phyloP scores from a whole-genome alignment of 2,888 invertebrate species.

The Homarus gammarus region DNA sequence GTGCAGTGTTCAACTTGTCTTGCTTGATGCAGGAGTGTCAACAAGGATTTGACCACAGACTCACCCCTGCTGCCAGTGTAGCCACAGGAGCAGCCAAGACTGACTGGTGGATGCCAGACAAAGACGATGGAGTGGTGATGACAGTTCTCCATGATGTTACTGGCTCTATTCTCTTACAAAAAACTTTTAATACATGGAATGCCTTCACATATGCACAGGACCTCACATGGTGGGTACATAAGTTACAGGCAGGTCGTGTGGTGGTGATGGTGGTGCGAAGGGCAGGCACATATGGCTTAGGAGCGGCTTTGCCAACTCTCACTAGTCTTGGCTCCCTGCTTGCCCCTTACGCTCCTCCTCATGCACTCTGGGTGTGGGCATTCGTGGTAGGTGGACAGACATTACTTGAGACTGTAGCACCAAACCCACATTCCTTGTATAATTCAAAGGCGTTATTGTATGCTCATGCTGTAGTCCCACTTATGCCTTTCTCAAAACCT shows the following conservation, averaged over 20 bases:
- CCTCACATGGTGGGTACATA: conserved; percentile 67
- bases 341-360: conserved; percentile 41
- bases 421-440: background rate
- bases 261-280: conserved; percentile 49
- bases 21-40: background rate
- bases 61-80: background rate
- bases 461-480: conserved; percentile 11
- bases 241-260: conserved; percentile 58
- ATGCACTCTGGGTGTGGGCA: conserved; percentile 66
- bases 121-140: conserved; percentile 61
- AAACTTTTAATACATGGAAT: conserved; percentile 66
- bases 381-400: conserved; percentile 63
- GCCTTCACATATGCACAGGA: conserved; percentile 50
- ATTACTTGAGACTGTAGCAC: conserved; percentile 50
- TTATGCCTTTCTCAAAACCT: background rate
- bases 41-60: background rate
- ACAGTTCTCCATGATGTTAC: conserved; percentile 53
- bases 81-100: background rate
- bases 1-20: background rate
- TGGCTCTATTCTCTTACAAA: conserved; percentile 31
- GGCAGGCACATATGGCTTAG: conserved; percentile 56
- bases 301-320: conserved; percentile 26
- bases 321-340: conserved; percentile 51
- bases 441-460: conserved; percentile 7
- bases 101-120: background rate